Conservation (phyloP, 2,113 vertebrate species). For the Saimiri boliviensis region DNA sequence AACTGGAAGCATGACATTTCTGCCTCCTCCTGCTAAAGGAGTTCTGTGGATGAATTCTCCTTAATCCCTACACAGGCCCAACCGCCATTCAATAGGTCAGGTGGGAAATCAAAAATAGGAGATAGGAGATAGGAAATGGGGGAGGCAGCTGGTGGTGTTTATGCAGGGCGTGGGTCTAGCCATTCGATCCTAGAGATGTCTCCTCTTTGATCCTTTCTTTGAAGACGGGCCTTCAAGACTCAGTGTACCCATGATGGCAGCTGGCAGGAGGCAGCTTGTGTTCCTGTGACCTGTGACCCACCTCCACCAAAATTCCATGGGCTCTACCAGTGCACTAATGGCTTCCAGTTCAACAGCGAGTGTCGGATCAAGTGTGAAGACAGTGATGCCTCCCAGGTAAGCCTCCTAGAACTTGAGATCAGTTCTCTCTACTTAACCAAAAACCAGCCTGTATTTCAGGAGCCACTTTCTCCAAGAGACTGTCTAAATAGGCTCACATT, state of each 20-base stretch:
- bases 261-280: constrained; percentile 93
- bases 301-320: constrained; percentile 94
- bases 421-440: neutral
- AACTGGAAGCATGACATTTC: neutral
- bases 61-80: neutral
- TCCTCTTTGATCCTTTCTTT: constrained; percentile 24
- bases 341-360: constrained; percentile 96
- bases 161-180: rapidly evolving
- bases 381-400: constrained; percentile 89
- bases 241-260: constrained; percentile 96
- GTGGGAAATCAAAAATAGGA: neutral
- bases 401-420: constrained; percentile 53
- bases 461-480: neutral
- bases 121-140: neutral
- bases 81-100: neutral
- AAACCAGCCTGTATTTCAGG: neutral
- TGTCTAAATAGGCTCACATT: rapidly evolving
- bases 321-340: constrained; percentile 94
- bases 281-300: constrained; percentile 95
- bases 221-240: constrained; percentile 94
- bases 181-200: neutral
- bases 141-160: neutral
- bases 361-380: constrained; percentile 94
- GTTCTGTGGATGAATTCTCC: neutral
- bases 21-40: neutral